These are phyloP conservation scores for Cantharis rufa DNA, from an alignment of 2,888 invertebrate species.

Conservation along the genomic window DNA sequence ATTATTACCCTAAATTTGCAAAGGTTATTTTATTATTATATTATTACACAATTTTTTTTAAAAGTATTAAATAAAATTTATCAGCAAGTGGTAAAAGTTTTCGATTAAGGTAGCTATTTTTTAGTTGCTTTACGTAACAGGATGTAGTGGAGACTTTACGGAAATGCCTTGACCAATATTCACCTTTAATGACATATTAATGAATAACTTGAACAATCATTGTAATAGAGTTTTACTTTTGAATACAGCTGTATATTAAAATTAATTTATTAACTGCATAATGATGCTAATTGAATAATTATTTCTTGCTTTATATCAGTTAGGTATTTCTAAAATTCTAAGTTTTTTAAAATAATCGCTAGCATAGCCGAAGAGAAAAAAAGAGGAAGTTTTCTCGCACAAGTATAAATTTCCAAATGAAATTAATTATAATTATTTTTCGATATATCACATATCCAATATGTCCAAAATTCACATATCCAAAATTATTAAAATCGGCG, in stretches of 20 bases:
- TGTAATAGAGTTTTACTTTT: not conserved
- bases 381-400: too few species aligned
- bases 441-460: too few species aligned
- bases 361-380: too few species aligned
- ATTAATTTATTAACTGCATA: not conserved
- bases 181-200: slow-evolving; percentile 1
- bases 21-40: not conserved
- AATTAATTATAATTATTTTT: too few species aligned
- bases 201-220: not conserved
- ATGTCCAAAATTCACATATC: too few species aligned
- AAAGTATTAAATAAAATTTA: not conserved
- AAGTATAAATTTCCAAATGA: too few species aligned
- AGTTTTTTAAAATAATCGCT: too few species aligned
- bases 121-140: not conserved
- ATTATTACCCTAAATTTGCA: not conserved
- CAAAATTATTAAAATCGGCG: too few species aligned
- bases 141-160: slow-evolving; percentile 15
- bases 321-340: too few species aligned
- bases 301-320: too few species aligned
- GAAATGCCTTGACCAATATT: slow-evolving; percentile 19
- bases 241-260: not conserved
- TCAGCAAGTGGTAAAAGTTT: not conserved
- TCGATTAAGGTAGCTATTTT: not conserved
- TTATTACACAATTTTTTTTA: not conserved
- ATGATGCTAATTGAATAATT: too few species aligned